A percentile compares a stretch with the other conserved stretches of the same genome.
These are phyloP conservation scores for Dermolepida albohirtum DNA, from an alignment of 2,888 invertebrate species.

Conservation along the genomic window DNA sequence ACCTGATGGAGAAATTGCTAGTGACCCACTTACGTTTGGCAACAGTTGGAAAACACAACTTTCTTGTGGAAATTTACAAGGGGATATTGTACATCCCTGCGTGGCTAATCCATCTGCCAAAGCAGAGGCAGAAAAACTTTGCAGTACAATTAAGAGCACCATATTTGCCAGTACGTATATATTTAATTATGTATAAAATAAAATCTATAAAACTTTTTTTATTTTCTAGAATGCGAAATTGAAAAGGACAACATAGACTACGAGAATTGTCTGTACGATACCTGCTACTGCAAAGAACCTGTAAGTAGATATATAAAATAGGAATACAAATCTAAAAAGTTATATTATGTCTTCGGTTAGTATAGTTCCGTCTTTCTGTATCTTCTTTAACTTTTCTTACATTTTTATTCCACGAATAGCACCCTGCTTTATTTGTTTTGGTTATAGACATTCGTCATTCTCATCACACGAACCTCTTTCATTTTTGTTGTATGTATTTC, in stretches of 20 bases:
- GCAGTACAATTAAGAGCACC: slow-evolving; percentile 72
- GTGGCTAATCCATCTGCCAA: slow-evolving; percentile 74
- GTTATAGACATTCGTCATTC: no score
- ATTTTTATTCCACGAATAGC: no score
- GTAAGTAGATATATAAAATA: slow-evolving; percentile 39
- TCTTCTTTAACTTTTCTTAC: no score
- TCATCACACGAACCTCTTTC: no score
- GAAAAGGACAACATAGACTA: slow-evolving; percentile 80
- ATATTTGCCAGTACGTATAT: slow-evolving; percentile 63
- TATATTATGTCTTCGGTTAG: no score
- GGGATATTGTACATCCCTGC: slow-evolving; percentile 74
- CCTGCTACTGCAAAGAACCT: slow-evolving; percentile 77
- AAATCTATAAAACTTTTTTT: no score
- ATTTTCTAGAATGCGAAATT: slow-evolving; percentile 27
- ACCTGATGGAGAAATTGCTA: slow-evolving; percentile 83
- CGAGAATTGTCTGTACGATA: slow-evolving; percentile 82
- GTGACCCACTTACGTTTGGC: slow-evolving; percentile 78
- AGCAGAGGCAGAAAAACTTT: slow-evolving; percentile 74
- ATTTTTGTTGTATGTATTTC: no score
- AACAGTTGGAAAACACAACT: slow-evolving; percentile 86
- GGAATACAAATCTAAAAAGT: no score
- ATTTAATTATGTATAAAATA: no score
- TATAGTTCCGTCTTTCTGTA: no score
- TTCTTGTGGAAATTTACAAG: slow-evolving; percentile 69
- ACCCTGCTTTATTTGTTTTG: no score